phyloP scores from a whole-genome alignment of 2,797 vertebrate species.

The Harpagifer antarcticus region DNA sequence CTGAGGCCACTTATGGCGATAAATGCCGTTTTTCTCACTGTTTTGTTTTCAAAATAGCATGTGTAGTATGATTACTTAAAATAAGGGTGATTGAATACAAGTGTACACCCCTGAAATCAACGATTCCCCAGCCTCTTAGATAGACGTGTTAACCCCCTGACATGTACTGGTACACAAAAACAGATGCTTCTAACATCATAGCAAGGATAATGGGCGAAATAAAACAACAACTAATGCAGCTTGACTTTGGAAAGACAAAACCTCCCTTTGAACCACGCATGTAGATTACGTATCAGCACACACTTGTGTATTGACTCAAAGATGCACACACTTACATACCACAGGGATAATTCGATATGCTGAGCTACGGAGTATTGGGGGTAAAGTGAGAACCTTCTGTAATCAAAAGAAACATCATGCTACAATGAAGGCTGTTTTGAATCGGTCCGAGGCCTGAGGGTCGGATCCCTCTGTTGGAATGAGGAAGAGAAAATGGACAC shows the following conservation, averaged over 20 bases:
- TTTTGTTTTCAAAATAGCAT: not conserved
- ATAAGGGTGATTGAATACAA: constrained; percentile 9
- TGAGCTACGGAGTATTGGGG: constrained; percentile 51
- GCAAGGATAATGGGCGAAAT: constrained; percentile 5
- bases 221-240: constrained; percentile 13
- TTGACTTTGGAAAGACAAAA: constrained; percentile 6
- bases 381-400: constrained; percentile 82
- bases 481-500: constrained; percentile 64
- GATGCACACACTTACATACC: constrained; percentile 18
- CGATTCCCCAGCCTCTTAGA: not conserved
- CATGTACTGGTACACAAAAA: constrained; percentile 1
- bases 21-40: constrained; percentile 12
- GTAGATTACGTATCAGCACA: constrained; percentile 20
- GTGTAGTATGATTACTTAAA: not conserved
- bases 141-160: not conserved
- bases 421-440: constrained; percentile 78
- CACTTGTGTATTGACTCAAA: constrained; percentile 38
- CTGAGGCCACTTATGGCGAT: not conserved
- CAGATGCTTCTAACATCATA: constrained; percentile 18
- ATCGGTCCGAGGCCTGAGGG: constrained; percentile 63
- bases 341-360: constrained; percentile 64
- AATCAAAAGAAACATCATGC: constrained; percentile 80
- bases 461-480: constrained; percentile 68
- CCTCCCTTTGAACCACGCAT: constrained; percentile 19
- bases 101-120: not conserved